Percentiles rank a stretch among this genome's conserved stretches.
phyloP scores from a whole-genome alignment of 2,797 vertebrate genomes.

The Pristis pectinata region DNA sequence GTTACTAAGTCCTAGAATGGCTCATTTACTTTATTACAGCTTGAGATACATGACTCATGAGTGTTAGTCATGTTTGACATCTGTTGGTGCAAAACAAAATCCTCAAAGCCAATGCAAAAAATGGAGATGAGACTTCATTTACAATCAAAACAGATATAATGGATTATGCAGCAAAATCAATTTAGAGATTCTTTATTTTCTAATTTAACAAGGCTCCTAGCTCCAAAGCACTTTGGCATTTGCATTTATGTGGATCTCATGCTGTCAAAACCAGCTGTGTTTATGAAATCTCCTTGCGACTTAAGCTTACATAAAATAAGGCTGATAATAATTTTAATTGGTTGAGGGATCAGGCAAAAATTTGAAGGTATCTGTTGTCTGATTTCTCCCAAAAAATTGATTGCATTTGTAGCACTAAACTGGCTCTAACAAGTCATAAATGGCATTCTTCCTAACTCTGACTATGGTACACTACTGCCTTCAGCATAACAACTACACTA shows the following conservation, averaged over 20 bases:
- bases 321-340: neutral
- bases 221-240: neutral
- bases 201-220: neutral
- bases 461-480: neutral
- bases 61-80: neutral
- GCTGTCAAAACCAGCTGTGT: neutral
- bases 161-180: neutral
- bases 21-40: neutral
- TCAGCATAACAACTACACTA: neutral
- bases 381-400: neutral
- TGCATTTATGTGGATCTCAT: neutral
- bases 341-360: neutral
- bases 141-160: neutral
- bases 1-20: neutral
- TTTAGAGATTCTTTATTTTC: neutral
- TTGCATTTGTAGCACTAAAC: neutral
- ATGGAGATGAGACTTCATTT: neutral
- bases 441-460: neutral
- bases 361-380: neutral
- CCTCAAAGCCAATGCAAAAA: neutral
- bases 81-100: neutral
- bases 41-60: neutral
- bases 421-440: neutral
- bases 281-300: neutral
- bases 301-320: neutral